These are phyloP conservation scores for Gracilinanus agilis DNA, from an alignment of 2,113 vertebrate genomes.

Conservation along the genomic window DNA sequence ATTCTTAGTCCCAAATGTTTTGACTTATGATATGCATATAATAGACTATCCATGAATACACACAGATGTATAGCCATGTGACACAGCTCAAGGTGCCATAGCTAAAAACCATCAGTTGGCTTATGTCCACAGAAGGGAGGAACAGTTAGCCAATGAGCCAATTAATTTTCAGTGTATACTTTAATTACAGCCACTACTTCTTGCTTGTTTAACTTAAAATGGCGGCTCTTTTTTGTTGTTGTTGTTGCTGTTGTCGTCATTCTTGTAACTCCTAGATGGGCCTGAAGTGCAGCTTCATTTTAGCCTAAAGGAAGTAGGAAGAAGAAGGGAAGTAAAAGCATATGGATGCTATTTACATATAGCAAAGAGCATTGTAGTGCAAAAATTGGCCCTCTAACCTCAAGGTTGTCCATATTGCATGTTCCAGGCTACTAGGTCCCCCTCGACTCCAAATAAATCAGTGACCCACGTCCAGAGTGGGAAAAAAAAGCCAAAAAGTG, in stretches of 20 bases:
- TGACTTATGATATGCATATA: slow-evolving; percentile 45
- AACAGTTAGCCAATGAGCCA: not conserved
- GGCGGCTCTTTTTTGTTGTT: not conserved
- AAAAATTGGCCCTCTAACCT: not conserved
- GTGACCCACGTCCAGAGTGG: no score
- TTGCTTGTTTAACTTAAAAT: slow-evolving; percentile 14
- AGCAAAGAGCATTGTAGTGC: not conserved
- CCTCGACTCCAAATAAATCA: no score
- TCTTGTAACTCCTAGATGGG: not conserved
- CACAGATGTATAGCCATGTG: not conserved
- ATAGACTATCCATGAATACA: slow-evolving; percentile 34
- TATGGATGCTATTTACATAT: not conserved
- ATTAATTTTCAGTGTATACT: not conserved
- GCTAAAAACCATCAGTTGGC: slow-evolving; percentile 8
- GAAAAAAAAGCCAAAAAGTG: not conserved
- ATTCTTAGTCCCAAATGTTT: slow-evolving; percentile 65
- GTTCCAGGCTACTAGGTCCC: not conserved
- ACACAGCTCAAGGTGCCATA: not conserved
- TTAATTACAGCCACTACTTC: not conserved
- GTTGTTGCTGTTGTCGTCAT: not conserved
- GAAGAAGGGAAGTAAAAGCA: not conserved
- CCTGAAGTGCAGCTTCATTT: not conserved
- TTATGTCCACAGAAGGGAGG: not conserved
- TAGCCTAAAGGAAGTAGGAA: not conserved
- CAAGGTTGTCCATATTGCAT: not conserved